A percentile compares a stretch with the other conserved stretches of the same genome.
phyloP scores from a whole-genome alignment of 1,140 invertebrate genomes.

The Drosophila pruinosa region DNA sequence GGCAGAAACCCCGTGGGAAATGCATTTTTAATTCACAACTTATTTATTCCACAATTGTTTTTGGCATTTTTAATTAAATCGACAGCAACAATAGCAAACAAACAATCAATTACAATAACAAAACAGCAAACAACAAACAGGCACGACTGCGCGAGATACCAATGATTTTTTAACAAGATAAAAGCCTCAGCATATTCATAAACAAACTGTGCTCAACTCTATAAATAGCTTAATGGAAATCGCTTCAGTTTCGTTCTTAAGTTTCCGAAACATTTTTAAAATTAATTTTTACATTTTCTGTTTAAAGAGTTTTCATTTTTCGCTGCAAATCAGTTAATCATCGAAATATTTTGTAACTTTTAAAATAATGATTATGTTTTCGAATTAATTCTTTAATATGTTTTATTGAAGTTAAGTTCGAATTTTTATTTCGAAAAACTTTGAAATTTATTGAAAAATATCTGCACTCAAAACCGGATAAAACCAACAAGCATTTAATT shows the following conservation, averaged over 20 bases:
- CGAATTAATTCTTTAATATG: too few species aligned
- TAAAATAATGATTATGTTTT: too few species aligned
- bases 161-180: neutral
- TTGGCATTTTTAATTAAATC: constrained; percentile 71
- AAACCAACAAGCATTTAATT: too few species aligned
- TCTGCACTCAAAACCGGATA: too few species aligned
- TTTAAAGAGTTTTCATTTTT: too few species aligned
- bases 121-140: constrained; percentile 1
- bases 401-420: too few species aligned
- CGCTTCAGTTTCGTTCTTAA: neutral
- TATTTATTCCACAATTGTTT: constrained; percentile 27
- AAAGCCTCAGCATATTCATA: neutral
- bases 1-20: constrained; percentile 67
- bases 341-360: too few species aligned
- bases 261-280: neutral
- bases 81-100: constrained; percentile 19
- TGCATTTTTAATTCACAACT: constrained; percentile 20
- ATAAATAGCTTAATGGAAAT: neutral
- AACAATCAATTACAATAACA: constrained; percentile 13
- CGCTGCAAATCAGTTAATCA: too few species aligned
- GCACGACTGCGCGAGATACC: constrained; percentile 11
- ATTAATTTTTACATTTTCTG: neutral
- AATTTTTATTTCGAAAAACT: too few species aligned
- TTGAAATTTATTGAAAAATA: too few species aligned
- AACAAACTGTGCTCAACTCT: neutral